Evolutionary conservation across 2,888 invertebrate species (phyloP).

Genomic region (Drosophila falleni): DNA sequence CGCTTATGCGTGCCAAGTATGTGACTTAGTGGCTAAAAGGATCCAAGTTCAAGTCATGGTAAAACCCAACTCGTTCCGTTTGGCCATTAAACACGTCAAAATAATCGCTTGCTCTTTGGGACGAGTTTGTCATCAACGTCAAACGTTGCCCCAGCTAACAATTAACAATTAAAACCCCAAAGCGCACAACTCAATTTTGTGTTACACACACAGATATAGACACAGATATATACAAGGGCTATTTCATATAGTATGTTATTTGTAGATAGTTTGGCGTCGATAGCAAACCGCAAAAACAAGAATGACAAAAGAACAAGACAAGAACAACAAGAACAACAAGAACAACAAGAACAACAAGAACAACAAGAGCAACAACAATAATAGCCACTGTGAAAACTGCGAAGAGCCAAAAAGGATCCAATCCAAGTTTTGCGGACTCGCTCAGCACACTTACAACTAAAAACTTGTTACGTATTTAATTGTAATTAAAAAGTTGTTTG

Average conservation of each 20-base stretch:
- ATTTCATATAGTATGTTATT: conserved; percentile 57
- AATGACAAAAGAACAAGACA: conserved; percentile 42
- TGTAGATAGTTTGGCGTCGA: conserved; percentile 62
- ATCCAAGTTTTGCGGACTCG: conserved; percentile 49
- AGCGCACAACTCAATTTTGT: conserved; percentile 79
- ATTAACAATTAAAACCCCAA: conserved; percentile 81
- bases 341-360: conserved; percentile 34
- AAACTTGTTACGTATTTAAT: conserved; percentile 82
- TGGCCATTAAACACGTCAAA: conserved; percentile 55
- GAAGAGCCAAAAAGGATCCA: conserved; percentile 28
- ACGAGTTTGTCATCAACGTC: conserved; percentile 64
- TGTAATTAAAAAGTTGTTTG: conserved; percentile 81
- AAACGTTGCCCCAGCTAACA: conserved; percentile 67
- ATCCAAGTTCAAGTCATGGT: conserved; percentile 21
- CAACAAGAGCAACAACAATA: conserved; percentile 46
- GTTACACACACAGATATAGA: conserved; percentile 36
- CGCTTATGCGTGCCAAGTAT: conserved; percentile 9
- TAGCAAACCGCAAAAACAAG: conserved; percentile 50
- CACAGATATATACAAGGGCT: conserved; percentile 29
- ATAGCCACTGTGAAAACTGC: conserved; percentile 59
- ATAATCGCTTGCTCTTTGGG: conserved; percentile 47
- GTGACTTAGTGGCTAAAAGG: conserved; percentile 25
- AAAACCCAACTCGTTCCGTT: conserved; percentile 3
- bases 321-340: conserved; percentile 41
- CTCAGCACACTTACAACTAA: conserved; percentile 79